A percentile compares a stretch with the other conserved stretches of the same genome.
Evolutionary conservation across 37 sponge, comb jelly and placozoan species (phyloP).

Genomic region (Oopsacas minuta): DNA sequence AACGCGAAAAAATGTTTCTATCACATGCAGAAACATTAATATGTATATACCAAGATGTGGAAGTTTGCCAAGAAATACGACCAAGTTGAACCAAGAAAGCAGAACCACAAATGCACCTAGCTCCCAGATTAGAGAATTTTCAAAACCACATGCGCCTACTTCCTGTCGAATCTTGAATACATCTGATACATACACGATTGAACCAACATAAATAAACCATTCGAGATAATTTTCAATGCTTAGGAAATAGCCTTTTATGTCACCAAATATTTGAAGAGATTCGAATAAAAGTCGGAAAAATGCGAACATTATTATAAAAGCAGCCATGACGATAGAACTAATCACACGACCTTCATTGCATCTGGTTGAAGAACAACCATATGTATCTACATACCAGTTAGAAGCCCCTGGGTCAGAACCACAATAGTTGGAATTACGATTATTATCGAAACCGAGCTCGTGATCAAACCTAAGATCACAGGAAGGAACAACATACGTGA

Average conservation of each 20-base stretch:
- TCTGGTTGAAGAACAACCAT: not conserved
- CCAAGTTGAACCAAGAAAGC: not conserved
- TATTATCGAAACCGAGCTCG: too few relatives aligned
- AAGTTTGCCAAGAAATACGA: not conserved
- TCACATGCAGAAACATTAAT: not conserved
- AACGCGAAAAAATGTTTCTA: not conserved
- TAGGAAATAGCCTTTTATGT: not conserved
- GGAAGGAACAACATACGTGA: not conserved
- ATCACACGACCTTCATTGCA: not conserved
- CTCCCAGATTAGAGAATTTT: not conserved
- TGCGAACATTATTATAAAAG: not conserved
- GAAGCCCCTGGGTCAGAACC: not conserved
- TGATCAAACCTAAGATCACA: too few relatives aligned
- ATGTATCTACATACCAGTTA: not conserved
- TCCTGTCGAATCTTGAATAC: not conserved
- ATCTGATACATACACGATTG: not conserved
- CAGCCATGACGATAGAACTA: not conserved
- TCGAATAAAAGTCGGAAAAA: not conserved
- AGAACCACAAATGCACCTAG: not conserved
- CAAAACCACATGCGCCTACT: not conserved
- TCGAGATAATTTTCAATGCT: not conserved
- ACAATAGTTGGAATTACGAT: not conserved
- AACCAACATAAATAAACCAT: not conserved
- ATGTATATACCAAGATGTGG: not conserved
- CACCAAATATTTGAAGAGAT: not conserved